Percentiles rank a stretch among this genome's conserved stretches.
These are phyloP conservation scores for Thinocorus orbignyianus DNA, from an alignment of 2,113 vertebrate genomes.

Conservation along the genomic window DNA sequence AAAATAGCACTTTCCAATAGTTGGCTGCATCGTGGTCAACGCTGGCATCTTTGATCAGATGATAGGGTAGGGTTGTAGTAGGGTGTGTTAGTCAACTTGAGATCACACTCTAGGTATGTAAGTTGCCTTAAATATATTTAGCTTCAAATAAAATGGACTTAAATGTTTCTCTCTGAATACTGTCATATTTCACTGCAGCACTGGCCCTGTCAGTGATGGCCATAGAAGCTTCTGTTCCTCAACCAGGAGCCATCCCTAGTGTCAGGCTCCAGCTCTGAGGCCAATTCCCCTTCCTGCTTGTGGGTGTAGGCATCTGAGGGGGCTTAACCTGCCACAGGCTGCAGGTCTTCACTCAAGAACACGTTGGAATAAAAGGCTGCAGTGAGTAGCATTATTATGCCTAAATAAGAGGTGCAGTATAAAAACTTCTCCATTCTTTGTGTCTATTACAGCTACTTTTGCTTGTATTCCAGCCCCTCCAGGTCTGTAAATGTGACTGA, in stretches of 20 bases:
- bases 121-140: constrained; percentile 78
- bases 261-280: not conserved
- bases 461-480: not conserved
- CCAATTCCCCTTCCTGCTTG: not conserved
- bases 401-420: not conserved
- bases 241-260: not conserved
- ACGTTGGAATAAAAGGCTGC: not conserved
- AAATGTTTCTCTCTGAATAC: constrained; percentile 66
- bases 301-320: too few species aligned
- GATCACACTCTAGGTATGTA: constrained; percentile 73
- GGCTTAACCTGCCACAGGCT: not conserved
- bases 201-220: not conserved
- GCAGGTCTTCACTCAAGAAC: too few species aligned
- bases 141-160: constrained; percentile 75
- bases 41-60: constrained; percentile 7
- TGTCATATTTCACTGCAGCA: constrained; percentile 57
- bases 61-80: constrained; percentile 56
- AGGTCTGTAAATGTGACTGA: not conserved
- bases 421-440: not conserved
- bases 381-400: not conserved
- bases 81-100: constrained; percentile 67
- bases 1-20: constrained; percentile 46
- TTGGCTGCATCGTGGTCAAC: constrained; percentile 1
- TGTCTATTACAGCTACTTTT: not conserved
- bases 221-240: not conserved